Evolutionary conservation across 2,888 invertebrate species (phyloP).

Genomic region (Crioceris asparagi): DNA sequence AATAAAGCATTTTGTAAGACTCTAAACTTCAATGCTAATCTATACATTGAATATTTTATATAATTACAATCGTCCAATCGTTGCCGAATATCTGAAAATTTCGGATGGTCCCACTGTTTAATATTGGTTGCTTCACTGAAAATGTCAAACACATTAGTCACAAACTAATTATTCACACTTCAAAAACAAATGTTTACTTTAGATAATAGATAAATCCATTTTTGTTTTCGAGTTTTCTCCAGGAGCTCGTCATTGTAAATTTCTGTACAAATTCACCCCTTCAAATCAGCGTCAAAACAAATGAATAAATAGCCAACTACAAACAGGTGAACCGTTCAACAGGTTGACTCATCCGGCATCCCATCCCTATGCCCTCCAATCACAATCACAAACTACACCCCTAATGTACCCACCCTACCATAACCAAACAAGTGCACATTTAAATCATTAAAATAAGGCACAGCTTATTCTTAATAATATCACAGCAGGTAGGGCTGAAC

Average conservation of each 20-base stretch:
- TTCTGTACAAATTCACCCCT: no score
- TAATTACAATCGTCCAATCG: constrained; percentile 52
- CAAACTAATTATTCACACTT: constrained; percentile 6
- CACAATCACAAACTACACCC: no score
- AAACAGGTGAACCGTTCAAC: no score
- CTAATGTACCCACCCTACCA: no score
- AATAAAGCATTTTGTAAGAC: constrained; percentile 51
- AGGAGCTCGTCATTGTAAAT: constrained; percentile 28
- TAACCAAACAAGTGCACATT: no score
- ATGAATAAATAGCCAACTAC: no score
- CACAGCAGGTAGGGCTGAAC: no score
- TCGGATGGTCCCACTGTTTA: constrained; percentile 50
- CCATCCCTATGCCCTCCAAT: no score
- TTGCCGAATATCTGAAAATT: constrained; percentile 46
- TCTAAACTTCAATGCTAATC: constrained; percentile 62
- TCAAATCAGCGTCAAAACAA: no score
- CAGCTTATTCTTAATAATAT: no score
- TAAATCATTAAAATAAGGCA: no score
- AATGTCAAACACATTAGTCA: constrained; percentile 17
- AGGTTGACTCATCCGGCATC: no score
- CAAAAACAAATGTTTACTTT: constrained; percentile 38
- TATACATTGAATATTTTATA: constrained; percentile 65
- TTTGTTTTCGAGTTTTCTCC: constrained; percentile 50
- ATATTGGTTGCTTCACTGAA: constrained; percentile 42
- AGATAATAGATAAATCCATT: constrained; percentile 49